phyloP scores from a whole-genome alignment of 2,113 vertebrate species.

The Tetrao urogallus region DNA sequence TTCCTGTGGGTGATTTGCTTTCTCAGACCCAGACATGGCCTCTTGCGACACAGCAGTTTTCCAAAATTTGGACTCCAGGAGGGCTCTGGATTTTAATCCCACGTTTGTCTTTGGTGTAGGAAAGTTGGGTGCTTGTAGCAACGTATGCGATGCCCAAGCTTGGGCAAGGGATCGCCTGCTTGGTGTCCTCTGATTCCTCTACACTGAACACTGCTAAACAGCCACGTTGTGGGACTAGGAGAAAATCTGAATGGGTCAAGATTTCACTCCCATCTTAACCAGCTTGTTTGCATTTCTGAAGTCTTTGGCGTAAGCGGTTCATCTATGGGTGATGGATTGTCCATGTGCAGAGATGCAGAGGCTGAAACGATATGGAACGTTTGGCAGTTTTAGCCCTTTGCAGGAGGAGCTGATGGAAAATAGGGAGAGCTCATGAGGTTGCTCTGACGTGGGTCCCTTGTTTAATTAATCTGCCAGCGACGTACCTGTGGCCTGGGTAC shows the following conservation, averaged over 20 bases:
- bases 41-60: background rate
- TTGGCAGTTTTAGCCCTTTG: background rate
- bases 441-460: fast-evolving
- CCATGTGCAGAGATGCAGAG: fast-evolving
- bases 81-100: background rate
- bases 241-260: background rate
- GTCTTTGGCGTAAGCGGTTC: background rate
- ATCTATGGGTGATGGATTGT: background rate
- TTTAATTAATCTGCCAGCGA: fast-evolving
- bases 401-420: background rate
- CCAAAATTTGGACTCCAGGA: background rate
- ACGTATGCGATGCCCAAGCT: fast-evolving
- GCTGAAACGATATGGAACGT: background rate
- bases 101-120: background rate
- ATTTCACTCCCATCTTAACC: background rate
- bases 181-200: background rate
- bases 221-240: fast-evolving
- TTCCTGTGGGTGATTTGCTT: background rate
- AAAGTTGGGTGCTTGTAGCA: background rate
- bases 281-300: background rate
- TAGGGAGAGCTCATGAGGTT: fast-evolving
- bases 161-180: background rate
- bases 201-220: background rate
- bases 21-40: background rate
- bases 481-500: fast-evolving